A percentile compares a stretch with the other conserved stretches of the same genome.
Evolutionary conservation across 2,888 invertebrate species (phyloP).

Genomic region (Myopa tessellatipennis): DNA sequence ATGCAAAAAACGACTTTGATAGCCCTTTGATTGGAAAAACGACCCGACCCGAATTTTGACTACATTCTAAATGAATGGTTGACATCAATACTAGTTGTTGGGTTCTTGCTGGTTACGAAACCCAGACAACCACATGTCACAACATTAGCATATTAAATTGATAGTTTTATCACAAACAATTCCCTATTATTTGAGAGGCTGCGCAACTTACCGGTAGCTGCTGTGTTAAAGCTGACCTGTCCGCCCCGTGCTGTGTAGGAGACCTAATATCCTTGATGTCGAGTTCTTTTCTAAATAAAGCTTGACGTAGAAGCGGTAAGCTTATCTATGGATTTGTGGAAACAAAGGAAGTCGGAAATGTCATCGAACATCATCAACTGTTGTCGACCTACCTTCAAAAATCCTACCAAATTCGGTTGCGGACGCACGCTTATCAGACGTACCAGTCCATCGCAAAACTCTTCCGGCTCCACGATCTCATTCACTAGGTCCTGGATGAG

Average conservation of each 20-base stretch:
- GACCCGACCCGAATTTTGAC: too few species aligned
- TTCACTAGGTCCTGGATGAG: slow-evolving; percentile 96
- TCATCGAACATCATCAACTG: neutral
- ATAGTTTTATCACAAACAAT: too few species aligned
- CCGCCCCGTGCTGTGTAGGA: slow-evolving; percentile 79
- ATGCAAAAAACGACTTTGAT: too few species aligned
- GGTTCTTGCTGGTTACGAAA: too few species aligned
- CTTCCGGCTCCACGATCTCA: slow-evolving; percentile 93
- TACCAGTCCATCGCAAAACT: slow-evolving; percentile 95
- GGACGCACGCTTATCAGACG: slow-evolving; percentile 95
- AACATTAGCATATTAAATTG: too few species aligned
- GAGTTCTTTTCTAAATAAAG: slow-evolving; percentile 88
- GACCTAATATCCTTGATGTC: slow-evolving; percentile 95
- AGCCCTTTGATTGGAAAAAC: too few species aligned
- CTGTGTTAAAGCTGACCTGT: slow-evolving; percentile 69
- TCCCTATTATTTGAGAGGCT: too few species aligned
- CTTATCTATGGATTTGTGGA: slow-evolving; percentile 79
- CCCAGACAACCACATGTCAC: too few species aligned
- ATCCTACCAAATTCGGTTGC: slow-evolving; percentile 97
- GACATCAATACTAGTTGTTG: too few species aligned
- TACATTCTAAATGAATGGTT: too few species aligned
- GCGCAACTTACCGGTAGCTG: slow-evolving; percentile 65
- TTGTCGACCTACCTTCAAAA: slow-evolving; percentile 79
- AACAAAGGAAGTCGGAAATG: slow-evolving; percentile 43
- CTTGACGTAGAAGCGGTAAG: slow-evolving; percentile 90